Conservation (phyloP, 2,113 vertebrate species). For the Pelecanus crispus region DNA sequence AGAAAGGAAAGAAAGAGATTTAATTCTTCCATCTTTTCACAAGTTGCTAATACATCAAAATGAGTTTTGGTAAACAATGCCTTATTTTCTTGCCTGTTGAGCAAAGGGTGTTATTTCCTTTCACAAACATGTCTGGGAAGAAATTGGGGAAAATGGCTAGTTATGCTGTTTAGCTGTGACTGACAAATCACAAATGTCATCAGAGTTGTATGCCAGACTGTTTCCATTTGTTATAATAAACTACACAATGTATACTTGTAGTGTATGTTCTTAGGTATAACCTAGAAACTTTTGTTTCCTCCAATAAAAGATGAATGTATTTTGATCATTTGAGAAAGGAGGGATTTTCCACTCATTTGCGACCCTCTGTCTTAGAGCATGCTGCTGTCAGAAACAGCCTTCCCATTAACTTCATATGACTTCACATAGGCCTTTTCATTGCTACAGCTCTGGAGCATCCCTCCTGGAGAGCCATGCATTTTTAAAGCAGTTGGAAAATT, state of each 20-base stretch:
- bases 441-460: background rate
- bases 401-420: fast-evolving
- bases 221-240: background rate
- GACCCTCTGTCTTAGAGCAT: fast-evolving
- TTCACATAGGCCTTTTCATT: background rate
- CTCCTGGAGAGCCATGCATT: background rate
- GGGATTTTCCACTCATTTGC: background rate
- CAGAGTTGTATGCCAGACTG: background rate
- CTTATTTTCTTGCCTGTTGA: background rate
- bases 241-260: background rate
- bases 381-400: background rate
- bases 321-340: background rate
- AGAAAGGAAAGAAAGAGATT: background rate
- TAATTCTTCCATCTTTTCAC: background rate
- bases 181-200: background rate
- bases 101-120: constrained; percentile 16
- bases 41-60: background rate
- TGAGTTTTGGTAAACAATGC: background rate
- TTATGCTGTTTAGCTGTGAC: background rate
- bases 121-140: background rate
- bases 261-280: background rate
- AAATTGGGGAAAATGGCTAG: background rate
- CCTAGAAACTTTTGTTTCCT: background rate
- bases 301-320: background rate
- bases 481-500: background rate